phyloP scores from a whole-genome alignment of 2,888 invertebrate genomes.

The Chrysomela aeneicollis region DNA sequence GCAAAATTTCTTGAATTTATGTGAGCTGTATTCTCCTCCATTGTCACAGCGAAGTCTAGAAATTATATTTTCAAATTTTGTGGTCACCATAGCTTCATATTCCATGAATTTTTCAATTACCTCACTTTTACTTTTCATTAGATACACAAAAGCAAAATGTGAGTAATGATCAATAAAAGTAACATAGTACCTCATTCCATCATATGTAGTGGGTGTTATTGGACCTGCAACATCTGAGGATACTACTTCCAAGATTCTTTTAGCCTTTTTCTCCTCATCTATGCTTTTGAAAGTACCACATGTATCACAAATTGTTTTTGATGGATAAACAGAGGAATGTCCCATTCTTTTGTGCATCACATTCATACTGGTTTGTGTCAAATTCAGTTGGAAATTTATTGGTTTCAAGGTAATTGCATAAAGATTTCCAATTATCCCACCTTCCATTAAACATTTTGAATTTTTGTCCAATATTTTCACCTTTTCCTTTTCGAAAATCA shows the following conservation, averaged over 20 bases:
- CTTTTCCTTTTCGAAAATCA: too few species aligned
- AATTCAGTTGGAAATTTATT: too few species aligned
- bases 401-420: too few species aligned
- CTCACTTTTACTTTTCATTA: constrained; percentile 30
- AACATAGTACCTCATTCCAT: constrained; percentile 48
- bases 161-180: constrained; percentile 53
- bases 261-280: too few species aligned
- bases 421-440: too few species aligned
- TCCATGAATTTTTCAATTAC: constrained; percentile 19
- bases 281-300: too few species aligned
- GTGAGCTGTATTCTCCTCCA: constrained; percentile 17
- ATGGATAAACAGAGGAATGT: constrained; percentile 18
- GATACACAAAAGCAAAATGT: constrained; percentile 50
- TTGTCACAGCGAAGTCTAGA: constrained; percentile 8
- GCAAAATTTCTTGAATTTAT: constrained; percentile 16
- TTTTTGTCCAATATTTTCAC: too few species aligned
- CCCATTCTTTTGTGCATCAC: constrained; percentile 17
- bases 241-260: constrained; percentile 50
- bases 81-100: constrained; percentile 17
- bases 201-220: constrained; percentile 46
- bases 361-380: too few species aligned
- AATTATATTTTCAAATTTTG: constrained; percentile 15
- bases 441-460: too few species aligned
- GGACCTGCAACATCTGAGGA: constrained; percentile 51
- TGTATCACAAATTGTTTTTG: not conserved